A percentile compares a stretch with the other conserved stretches of the same genome.
Conservation (phyloP, 2,888 invertebrate species). For the Pterostichus madidus region DNA sequence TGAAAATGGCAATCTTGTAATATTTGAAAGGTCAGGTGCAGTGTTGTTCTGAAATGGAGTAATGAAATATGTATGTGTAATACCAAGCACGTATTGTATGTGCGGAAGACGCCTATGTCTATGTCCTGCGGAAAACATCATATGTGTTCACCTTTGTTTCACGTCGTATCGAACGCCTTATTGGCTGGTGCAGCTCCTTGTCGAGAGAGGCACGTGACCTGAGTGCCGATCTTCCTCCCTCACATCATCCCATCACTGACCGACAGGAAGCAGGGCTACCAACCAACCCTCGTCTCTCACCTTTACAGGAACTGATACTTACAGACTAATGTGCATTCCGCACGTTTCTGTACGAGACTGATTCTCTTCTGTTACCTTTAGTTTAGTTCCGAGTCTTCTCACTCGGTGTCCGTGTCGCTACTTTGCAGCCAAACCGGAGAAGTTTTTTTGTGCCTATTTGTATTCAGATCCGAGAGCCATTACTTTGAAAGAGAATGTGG, state of each 20-base stretch:
- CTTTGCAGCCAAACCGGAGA: slow-evolving; percentile 15
- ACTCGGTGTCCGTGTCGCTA: slow-evolving; percentile 4
- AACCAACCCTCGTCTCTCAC: slow-evolving; percentile 59
- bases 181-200: slow-evolving; percentile 65
- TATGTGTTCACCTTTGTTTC: slow-evolving; percentile 65
- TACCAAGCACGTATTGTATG: slow-evolving; percentile 27
- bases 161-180: slow-evolving; percentile 62
- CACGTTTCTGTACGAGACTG: slow-evolving; percentile 39
- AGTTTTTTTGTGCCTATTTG: slow-evolving; percentile 59
- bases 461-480: slow-evolving; percentile 65
- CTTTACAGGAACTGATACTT: slow-evolving; percentile 59
- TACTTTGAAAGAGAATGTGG: slow-evolving; percentile 63
- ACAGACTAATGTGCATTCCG: slow-evolving; percentile 66
- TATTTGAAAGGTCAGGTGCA: background rate
- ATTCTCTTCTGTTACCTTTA: slow-evolving; percentile 48
- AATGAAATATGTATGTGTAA: slow-evolving; percentile 28
- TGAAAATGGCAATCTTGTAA: too few relatives aligned
- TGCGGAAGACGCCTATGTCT: slow-evolving; percentile 22
- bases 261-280: slow-evolving; percentile 23
- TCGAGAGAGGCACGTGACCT: slow-evolving; percentile 60
- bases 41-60: background rate
- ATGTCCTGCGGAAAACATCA: slow-evolving; percentile 22
- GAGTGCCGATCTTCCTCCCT: slow-evolving; percentile 45
- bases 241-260: slow-evolving; percentile 22
- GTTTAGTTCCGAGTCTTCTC: slow-evolving; percentile 27